Base-by-base conservation (phyloP, 2,888 invertebrate species). In the Rhingia campestris region DNA sequence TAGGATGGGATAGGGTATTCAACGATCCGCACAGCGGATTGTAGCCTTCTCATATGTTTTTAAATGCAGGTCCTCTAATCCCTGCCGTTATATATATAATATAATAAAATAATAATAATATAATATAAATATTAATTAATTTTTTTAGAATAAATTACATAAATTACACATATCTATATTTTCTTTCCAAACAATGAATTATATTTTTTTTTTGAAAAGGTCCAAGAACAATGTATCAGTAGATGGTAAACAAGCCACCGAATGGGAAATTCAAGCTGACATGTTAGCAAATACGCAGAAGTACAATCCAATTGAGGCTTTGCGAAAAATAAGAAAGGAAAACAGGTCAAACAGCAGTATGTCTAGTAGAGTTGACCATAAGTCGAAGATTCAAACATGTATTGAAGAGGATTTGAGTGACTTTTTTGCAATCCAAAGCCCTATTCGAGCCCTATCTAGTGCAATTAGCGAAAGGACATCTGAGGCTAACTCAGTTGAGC, bases 231-330 rank as follows among this genome's bases (percentile, higher is more conserved):
- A 43, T 35, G 45, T 35, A 32, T n/a, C 84, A 30, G 22, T 79
- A 66, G 73, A 70, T 75, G 30, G 45, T 0, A 63, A 59, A 41
- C 54, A 80, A 10, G 89, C 89, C 49, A 90, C 90, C 9, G 90
- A 90, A 33, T 90, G 90, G 90, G 90, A 90, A 51, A 89, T 88
- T 64, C 88, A 89, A 75, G 91, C 90, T 4, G 90, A 90, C 85
- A 87, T 88, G 64, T 75, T 91, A 86, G 88, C 91, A 53, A 88
- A 87, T 33, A 87, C 87, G 47, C 88, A 88, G 3, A 90, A 89
- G 70, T 90, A 87, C 63, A 89, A 89, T 82, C 90, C 91, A 0
- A 87, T 89, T 35, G 90, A 90, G 51, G 88, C 87, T 7, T 89
- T 79, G 69, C 58, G 84, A 43, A 84, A 79, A 39, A 33, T 74